Evolutionary conservation across 2,888 invertebrate genomes (phyloP), one percentile per base, ranked within the genome.

Genomic region (Lymantria dispar): DNA sequence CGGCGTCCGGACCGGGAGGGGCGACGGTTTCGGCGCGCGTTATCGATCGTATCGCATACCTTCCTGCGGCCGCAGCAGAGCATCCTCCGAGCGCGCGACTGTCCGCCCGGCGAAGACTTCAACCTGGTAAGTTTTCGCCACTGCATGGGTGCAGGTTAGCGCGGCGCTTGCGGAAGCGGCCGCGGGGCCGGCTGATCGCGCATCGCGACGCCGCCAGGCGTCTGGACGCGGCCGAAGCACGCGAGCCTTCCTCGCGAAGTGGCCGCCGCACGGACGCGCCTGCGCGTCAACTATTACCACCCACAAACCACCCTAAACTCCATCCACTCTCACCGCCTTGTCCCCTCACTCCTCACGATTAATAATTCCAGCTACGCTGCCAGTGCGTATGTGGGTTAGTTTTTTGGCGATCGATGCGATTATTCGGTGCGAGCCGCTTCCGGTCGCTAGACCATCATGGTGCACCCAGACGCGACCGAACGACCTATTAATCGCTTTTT

Each of bases 11-110:
- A 82, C 80, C 85, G 88, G 87, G 86, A 86, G 87, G 89, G 87
- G 87, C 84, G 85, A 77, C 80, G 80, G 85, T 86, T 87, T 85
- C 85, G 88, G 87, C 87, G 87, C 84, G 83, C 81, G 85, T 78
- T 83, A 92, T 87, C 85, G 92, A 92, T 85, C 91, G 84, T 69
- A 80, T 78, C 79, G 81, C 86, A 94, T 92, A 97, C 97, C 96
- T 97, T 97, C 93, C 96, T 96, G 92, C 97, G 95, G 94, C 97
- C 97, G 95, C 97, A 97, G 95, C 97, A 97, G 94, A 97, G 96
- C 97, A 97, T 97, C 94, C 94, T 95, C 94, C 95, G 95, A 94
- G 95, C 95, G 93, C 95, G 94, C 83, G 90, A 89, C 80, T 85
- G 90, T 82, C 89, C 91, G 87, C 91, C 89, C 92, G 94, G 93